These are phyloP conservation scores for Mallotus villosus DNA, from an alignment of 2,797 vertebrate genomes.

Conservation along the genomic window DNA sequence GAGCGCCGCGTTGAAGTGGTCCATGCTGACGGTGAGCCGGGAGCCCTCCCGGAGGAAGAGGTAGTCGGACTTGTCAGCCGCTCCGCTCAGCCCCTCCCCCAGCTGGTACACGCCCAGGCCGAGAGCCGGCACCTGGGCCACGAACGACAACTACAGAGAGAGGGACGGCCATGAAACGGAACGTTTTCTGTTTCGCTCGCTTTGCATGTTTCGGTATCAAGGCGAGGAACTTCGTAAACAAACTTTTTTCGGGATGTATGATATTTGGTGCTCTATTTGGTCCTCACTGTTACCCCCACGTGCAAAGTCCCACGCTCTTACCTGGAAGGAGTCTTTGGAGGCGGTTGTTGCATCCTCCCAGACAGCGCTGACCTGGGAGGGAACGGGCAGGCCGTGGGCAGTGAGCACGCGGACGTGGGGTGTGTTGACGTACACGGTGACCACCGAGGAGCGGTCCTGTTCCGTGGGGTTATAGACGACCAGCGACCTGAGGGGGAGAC, in stretches of 20 bases:
- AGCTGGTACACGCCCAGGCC: constrained; percentile 82
- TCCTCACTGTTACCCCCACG: too few species aligned
- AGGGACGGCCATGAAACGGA: background rate
- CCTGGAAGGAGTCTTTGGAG: constrained; percentile 82
- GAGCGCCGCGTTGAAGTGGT: constrained; percentile 76
- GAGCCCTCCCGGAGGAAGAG: constrained; percentile 62
- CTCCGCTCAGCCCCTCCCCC: constrained; percentile 65
- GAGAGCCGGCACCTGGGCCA: constrained; percentile 80
- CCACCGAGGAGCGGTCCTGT: constrained; percentile 76
- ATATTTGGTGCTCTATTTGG: too few species aligned
- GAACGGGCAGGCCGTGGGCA: constrained; percentile 71
- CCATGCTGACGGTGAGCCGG: constrained; percentile 36
- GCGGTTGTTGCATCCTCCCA: constrained; percentile 75
- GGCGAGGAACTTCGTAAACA: background rate
- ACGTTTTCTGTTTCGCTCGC: background rate
- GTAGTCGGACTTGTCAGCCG: constrained; percentile 73
- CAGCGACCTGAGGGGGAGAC: constrained; percentile 75
- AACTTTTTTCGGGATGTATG: background rate
- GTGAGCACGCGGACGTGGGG: constrained; percentile 70
- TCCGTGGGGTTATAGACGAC: constrained; percentile 83
- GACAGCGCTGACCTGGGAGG: constrained; percentile 81
- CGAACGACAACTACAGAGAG: constrained; percentile 78
- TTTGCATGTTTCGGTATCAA: background rate
- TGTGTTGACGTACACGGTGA: constrained; percentile 77
- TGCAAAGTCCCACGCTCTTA: constrained; percentile 39